A percentile compares a stretch with the other conserved stretches of the same genome.
These are phyloP conservation scores for Schizopygopsis pylzovi DNA, from an alignment of 2,797 vertebrate species.

Conservation along the genomic window DNA sequence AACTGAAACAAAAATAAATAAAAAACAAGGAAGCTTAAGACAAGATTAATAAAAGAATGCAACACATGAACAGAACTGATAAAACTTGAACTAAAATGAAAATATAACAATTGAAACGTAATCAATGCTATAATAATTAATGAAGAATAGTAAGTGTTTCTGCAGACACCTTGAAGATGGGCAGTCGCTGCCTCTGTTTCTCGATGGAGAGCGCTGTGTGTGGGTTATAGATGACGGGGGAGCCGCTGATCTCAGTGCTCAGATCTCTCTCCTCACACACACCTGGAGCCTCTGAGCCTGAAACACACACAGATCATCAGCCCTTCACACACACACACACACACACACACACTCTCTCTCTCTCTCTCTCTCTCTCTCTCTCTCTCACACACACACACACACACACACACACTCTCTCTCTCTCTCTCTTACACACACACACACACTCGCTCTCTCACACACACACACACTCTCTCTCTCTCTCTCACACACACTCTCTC, in stretches of 20 bases:
- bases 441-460: too few relatives aligned
- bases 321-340: neutral
- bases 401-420: too few relatives aligned
- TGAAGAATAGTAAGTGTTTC: neutral
- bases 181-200: slow-evolving; percentile 96
- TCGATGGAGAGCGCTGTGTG: slow-evolving; percentile 93
- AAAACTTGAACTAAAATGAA: too few relatives aligned
- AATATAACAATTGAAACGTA: neutral
- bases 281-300: slow-evolving; percentile 93
- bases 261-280: slow-evolving; percentile 91
- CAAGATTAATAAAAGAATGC: too few relatives aligned
- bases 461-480: too few relatives aligned
- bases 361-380: too few relatives aligned
- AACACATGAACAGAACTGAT: too few relatives aligned
- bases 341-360: neutral
- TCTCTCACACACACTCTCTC: too few relatives aligned
- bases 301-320: neutral
- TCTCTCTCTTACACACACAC: too few relatives aligned
- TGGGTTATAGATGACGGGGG: slow-evolving; percentile 90
- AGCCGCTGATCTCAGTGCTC: slow-evolving; percentile 83
- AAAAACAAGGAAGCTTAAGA: too few relatives aligned
- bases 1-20: neutral
- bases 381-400: too few relatives aligned
- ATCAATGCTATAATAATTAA: neutral
- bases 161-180: slow-evolving; percentile 91